phyloP scores from a whole-genome alignment of 2,797 vertebrate genomes.

The Rousettus madagascariensis region DNA sequence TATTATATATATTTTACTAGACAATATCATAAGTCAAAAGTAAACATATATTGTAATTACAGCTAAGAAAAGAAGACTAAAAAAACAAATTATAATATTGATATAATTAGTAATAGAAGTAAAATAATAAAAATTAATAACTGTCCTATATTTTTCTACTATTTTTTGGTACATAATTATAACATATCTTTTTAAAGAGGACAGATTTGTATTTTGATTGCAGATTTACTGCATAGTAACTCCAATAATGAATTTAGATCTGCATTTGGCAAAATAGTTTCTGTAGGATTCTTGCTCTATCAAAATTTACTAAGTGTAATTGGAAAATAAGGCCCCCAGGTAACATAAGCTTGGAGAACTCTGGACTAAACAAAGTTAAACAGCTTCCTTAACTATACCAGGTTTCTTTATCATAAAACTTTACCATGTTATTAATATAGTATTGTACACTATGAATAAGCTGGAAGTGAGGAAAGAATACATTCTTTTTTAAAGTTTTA shows the following conservation, averaged over 20 bases:
- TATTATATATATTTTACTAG: background rate
- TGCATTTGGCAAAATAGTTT: background rate
- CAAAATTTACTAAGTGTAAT: background rate
- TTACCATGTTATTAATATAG: background rate
- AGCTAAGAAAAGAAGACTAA: background rate
- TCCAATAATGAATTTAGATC: background rate
- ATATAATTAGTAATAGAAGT: background rate
- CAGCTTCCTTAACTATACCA: background rate
- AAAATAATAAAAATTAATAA: background rate
- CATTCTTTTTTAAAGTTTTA: background rate
- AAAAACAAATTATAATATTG: background rate
- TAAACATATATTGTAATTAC: background rate
- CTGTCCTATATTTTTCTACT: background rate
- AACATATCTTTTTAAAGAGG: background rate
- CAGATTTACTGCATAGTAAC: background rate
- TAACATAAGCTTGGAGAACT: background rate
- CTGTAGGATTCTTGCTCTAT: background rate
- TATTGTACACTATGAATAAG: background rate
- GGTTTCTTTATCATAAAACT: background rate
- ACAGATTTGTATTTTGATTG: background rate
- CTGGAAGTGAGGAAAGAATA: background rate
- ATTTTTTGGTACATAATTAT: background rate
- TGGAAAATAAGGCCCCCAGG: background rate
- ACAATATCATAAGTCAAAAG: background rate
- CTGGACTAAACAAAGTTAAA: background rate